These are phyloP conservation scores for Pipa parva DNA, from an alignment of 2,113 vertebrate species.

Conservation along the genomic window DNA sequence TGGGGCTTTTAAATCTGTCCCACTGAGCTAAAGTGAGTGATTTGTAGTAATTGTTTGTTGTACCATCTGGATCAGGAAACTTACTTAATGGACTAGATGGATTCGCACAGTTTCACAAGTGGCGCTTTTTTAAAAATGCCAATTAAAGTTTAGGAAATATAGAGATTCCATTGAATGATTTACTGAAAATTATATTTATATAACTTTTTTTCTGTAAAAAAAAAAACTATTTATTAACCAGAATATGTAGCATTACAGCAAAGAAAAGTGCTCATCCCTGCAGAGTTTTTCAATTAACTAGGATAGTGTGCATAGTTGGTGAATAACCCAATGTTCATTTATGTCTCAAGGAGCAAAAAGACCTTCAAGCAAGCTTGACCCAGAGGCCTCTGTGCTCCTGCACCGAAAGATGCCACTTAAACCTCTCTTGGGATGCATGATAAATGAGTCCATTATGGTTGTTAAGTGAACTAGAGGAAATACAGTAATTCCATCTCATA, in stretches of 20 bases:
- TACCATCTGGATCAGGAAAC: too few species aligned
- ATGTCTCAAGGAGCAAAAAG: slow-evolving; percentile 27
- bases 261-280: not conserved
- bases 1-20: too few species aligned
- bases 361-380: not conserved
- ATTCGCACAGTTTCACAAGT: too few species aligned
- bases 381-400: slow-evolving; percentile 12
- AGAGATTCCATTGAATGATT: too few species aligned
- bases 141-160: not conserved
- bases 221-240: too few species aligned
- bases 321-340: slow-evolving; percentile 31
- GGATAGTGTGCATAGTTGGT: not conserved
- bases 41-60: too few species aligned
- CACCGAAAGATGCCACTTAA: fast-evolving
- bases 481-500: slow-evolving; percentile 29
- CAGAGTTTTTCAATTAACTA: not conserved
- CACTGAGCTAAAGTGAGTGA: too few species aligned
- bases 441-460: slow-evolving; percentile 1
- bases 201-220: too few species aligned
- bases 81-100: too few species aligned
- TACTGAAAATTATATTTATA: too few species aligned
- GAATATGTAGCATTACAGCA: not conserved
- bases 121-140: too few species aligned
- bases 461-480: not conserved
- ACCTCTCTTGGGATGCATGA: not conserved